Conservation (phyloP, 2,113 vertebrate genomes). For the Psittacara wagleri region DNA sequence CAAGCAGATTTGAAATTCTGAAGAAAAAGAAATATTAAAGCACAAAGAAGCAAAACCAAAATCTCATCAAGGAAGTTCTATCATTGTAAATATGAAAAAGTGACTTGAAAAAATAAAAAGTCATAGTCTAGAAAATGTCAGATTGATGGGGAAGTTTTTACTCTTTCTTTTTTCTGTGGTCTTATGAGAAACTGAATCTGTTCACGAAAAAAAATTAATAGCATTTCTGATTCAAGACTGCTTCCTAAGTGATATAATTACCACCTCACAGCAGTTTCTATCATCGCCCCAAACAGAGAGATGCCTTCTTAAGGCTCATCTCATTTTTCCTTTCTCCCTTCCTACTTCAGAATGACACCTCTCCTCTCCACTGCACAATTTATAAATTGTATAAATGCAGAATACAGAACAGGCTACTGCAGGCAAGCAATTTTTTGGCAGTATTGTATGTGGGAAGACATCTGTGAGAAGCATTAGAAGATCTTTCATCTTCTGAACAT, state of each 20-base stretch:
- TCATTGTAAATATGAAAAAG: neutral
- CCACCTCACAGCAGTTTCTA: neutral
- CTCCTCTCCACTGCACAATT: constrained; percentile 24
- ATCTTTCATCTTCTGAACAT: constrained; percentile 75
- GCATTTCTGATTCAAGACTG: constrained; percentile 10
- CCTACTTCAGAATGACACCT: constrained; percentile 33
- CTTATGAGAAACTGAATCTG: neutral
- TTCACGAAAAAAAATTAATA: neutral
- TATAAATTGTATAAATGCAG: constrained; percentile 55
- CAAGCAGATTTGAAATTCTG: neutral
- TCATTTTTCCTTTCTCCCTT: constrained; percentile 20
- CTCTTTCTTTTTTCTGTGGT: neutral
- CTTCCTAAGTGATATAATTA: constrained; percentile 11
- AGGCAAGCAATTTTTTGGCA: constrained; percentile 68
- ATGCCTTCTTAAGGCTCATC: constrained; percentile 4
- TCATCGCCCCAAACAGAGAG: neutral
- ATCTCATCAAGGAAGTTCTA: neutral
- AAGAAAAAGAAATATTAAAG: neutral
- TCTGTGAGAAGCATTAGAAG: constrained; percentile 73
- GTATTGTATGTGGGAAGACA: constrained; percentile 73
- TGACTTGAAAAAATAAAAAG: neutral
- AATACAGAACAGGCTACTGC: constrained; percentile 63
- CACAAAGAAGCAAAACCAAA: neutral
- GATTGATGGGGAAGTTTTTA: neutral
- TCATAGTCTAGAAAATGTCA: neutral